Conservation (phyloP, 2,888 invertebrate species). For the Cosmia trapezina region DNA sequence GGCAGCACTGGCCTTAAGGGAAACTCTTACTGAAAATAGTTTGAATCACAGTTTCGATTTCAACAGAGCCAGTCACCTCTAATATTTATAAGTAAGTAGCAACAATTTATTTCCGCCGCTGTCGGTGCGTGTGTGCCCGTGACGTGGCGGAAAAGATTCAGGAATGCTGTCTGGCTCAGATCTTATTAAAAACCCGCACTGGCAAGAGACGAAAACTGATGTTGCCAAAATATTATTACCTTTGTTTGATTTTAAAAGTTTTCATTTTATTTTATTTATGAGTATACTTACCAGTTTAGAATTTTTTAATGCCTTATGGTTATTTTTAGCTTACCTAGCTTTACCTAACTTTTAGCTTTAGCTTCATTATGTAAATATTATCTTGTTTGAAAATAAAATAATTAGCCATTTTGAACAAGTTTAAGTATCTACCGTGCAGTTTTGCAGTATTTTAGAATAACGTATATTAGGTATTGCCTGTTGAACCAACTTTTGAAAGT, state of each 20-base stretch:
- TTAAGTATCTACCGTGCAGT: background rate
- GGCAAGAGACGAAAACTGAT: conserved; percentile 13
- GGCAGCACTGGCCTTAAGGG: background rate
- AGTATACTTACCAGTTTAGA: too few relatives aligned
- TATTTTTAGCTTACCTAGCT: too few relatives aligned
- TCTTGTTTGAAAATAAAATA: too few relatives aligned
- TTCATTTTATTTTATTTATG: background rate
- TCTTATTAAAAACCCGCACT: conserved; percentile 42
- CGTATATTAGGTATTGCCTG: background rate
- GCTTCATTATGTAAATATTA: too few relatives aligned
- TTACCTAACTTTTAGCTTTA: too few relatives aligned
- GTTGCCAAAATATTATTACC: conserved; percentile 18
- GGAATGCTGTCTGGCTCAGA: conserved; percentile 51
- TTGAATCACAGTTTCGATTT: background rate
- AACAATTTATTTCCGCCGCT: conserved; percentile 42
- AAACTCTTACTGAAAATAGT: background rate
- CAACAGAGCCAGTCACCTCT: background rate
- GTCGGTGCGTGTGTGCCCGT: conserved; percentile 19
- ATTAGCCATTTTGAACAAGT: too few relatives aligned
- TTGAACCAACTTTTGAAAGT: background rate
- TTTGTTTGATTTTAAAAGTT: background rate
- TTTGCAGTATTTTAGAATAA: background rate
- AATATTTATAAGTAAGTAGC: conserved; percentile 33
- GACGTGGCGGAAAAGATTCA: conserved; percentile 51
- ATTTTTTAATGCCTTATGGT: too few relatives aligned